Evolutionary conservation across 2,888 invertebrate species (phyloP), one percentile per base, ranked within the genome.

Genomic region (Anthophora plumipes): DNA sequence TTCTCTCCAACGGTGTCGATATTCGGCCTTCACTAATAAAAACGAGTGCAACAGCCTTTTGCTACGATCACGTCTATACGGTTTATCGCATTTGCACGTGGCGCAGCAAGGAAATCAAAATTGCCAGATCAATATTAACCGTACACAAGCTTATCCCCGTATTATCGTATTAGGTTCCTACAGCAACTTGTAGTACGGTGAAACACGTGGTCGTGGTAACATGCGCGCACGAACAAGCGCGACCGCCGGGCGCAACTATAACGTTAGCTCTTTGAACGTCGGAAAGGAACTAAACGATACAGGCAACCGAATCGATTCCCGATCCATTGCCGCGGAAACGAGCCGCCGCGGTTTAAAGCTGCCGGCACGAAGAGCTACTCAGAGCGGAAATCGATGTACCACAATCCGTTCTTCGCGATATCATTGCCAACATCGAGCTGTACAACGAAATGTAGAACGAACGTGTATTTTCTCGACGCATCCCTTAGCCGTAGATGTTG

Each of bases 131-230:
- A 39, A 39, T 31, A 20, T n/a, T n/a, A n/a, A n/a, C n/a, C n/a
- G n/a, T n/a, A n/a, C n/a, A n/a, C n/a, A n/a, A n/a, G n/a, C n/a
- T n/a, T n/a, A n/a, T n/a, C n/a, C n/a, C n/a, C n/a, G n/a, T n/a
- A n/a, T n/a, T n/a, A n/a, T n/a, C n/a, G n/a, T n/a, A n/a, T n/a
- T n/a, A n/a, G n/a, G n/a, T n/a, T n/a, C n/a, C n/a, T n/a, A n/a
- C n/a, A n/a, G n/a, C n/a, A n/a, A n/a, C n/a, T n/a, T n/a, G n/a
- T n/a, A n/a, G n/a, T n/a, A n/a, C n/a, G n/a, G 22, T 31, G 11
- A 37, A 54, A 60, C 77, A 74, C 77, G 77, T 67, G 74, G 74
- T 39, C 77, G 66, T 60, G 25, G 17, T 46, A 54, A 54, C 63
- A 50, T 31, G 63, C 48, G 37, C 9, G 31, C 46, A 57, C 17